Conservation (phyloP, 2,797 vertebrate genomes). For the Pipistrellus pipistrellus region DNA sequence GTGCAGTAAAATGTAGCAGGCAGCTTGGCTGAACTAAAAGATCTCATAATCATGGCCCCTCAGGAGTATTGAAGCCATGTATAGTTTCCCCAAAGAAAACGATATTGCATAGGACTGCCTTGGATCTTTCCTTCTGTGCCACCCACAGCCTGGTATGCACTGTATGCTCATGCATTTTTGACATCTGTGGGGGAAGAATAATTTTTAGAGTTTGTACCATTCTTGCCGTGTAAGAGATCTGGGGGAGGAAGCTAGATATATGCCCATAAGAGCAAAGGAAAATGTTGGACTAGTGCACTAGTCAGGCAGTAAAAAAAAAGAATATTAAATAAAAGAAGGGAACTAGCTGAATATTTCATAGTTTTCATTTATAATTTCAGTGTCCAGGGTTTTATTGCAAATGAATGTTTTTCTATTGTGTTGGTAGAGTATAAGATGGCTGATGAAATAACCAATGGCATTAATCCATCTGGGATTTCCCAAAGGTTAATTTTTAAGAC, state of each 20-base stretch:
- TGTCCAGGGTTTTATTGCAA: background rate
- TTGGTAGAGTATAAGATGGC: constrained; percentile 8
- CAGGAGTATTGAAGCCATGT: background rate
- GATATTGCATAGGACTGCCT: constrained; percentile 33
- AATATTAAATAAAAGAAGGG: constrained; percentile 51
- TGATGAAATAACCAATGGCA: background rate
- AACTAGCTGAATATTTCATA: constrained; percentile 15
- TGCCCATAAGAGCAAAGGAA: constrained; percentile 77
- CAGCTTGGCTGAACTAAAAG: background rate
- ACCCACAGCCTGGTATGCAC: constrained; percentile 23
- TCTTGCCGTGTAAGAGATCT: constrained; percentile 70
- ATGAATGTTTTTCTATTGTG: background rate
- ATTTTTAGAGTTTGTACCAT: constrained; percentile 50
- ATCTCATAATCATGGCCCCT: background rate
- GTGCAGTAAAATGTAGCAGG: background rate
- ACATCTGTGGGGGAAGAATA: constrained; percentile 71
- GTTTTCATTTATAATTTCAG: constrained; percentile 29
- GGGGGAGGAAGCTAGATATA: constrained; percentile 76
- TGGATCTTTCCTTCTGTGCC: constrained; percentile 40
- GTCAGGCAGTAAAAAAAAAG: constrained; percentile 33
- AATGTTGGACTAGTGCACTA: constrained; percentile 65
- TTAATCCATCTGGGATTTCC: background rate
- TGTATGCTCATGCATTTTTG: constrained; percentile 58
- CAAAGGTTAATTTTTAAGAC: constrained; percentile 36
- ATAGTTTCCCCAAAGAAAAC: constrained; percentile 1